Base-by-base conservation (phyloP, 2,797 vertebrate genomes). In the Rhinophrynus dorsalis region DNA sequence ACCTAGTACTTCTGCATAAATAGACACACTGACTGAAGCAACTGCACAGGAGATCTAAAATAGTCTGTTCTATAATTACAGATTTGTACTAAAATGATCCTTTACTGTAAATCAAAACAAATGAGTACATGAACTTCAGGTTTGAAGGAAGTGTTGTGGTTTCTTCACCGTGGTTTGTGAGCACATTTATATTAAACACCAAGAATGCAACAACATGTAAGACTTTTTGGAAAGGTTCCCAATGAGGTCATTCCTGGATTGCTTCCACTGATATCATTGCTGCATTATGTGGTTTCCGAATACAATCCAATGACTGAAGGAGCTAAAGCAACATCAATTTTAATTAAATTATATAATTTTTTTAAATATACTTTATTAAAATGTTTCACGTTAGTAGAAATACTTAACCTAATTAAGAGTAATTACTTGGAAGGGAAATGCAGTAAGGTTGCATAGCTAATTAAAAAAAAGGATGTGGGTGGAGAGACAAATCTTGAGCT, bases 51-150 rank as follows among this genome's bases (percentile, higher is more conserved):
- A 66, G 50, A 66, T n/a, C 21, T 66, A 44, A 44, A 56, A 55
- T 66, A 66, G 38, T 32, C 63, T 29, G 33, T 33, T n/a, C 17
- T 21, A 55, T 56, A 66, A 66, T 66, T 66, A 66, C 15, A 67
- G 27, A 48, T 29, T 20, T 58, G 33, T 58, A 48, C 50, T 58
- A 1, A 56, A 66, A 56, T 54, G 11, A 58, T 27, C 50, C 18
- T 40, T 67, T 56, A 56, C 51, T 45, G 63, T 67, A 67, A 67
- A 67, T 58, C n/a, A 37, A 55, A 33, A 32, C 10, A 27, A 42
- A 55, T 42, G 12, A 54, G 3, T 18, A 42, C 18, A 33, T 6
- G 38, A 6, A 35, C 23, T 38, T 8, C n/a, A 58, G 11, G 17
- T 21, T 11, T 35, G 13, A 11, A 15, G 21, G 33, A 30, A 30